These are phyloP conservation scores for Beroe ovata DNA, from an alignment of 37 sponge, comb jelly and placozoan genomes.

Conservation along the genomic window DNA sequence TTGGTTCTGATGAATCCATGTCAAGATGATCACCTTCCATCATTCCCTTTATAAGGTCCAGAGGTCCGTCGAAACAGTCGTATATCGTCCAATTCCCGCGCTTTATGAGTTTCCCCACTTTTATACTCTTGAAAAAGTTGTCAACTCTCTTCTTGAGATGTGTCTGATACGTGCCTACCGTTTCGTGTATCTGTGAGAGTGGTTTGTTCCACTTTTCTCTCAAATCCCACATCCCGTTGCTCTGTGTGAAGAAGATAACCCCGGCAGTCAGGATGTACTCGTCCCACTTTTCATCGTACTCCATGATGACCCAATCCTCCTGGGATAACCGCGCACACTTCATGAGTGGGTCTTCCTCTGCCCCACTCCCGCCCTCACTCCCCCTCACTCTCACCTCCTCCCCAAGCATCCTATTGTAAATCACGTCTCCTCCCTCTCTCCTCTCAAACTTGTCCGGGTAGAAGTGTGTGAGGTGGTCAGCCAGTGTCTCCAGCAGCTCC, in stretches of 20 bases:
- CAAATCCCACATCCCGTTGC: background rate
- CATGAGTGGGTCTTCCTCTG: background rate
- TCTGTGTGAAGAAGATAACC: background rate
- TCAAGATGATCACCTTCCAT: background rate
- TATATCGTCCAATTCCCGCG: background rate
- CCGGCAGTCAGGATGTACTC: background rate
- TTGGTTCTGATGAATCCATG: background rate
- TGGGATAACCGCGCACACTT: background rate
- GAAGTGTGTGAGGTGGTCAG: background rate
- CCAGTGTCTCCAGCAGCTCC: background rate
- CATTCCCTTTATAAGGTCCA: background rate
- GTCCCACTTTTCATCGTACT: background rate
- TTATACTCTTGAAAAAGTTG: background rate
- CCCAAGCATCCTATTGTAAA: background rate
- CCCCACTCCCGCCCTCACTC: background rate
- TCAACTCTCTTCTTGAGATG: background rate
- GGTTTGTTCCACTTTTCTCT: background rate
- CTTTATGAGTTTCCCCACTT: background rate
- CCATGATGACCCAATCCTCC: background rate
- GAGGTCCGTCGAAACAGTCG: background rate
- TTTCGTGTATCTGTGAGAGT: background rate
- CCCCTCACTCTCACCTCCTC: background rate
- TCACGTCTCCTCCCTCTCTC: background rate
- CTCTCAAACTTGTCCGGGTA: background rate
- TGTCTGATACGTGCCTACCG: background rate